Conservation (phyloP, 2,888 invertebrate species). For the Globia sparganii region DNA sequence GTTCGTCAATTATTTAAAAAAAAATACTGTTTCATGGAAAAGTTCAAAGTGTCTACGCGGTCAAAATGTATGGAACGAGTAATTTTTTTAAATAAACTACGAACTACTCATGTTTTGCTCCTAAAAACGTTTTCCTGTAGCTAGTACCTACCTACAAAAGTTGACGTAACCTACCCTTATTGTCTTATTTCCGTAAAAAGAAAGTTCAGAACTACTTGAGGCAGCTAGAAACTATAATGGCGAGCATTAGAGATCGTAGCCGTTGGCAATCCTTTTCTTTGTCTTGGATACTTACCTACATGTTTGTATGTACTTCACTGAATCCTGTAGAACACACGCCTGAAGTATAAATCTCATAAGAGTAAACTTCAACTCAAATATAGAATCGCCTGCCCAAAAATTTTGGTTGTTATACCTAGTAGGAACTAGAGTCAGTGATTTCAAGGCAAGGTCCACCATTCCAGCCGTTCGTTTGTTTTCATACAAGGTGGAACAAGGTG, state of each 20-base stretch:
- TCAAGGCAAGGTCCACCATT: constrained; percentile 9
- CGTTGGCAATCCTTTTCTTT: constrained; percentile 28
- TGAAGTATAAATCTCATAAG: constrained; percentile 27
- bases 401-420: neutral
- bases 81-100: neutral
- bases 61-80: neutral
- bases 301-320: constrained; percentile 9
- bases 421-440: constrained; percentile 3
- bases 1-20: neutral
- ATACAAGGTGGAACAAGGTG: constrained; percentile 27
- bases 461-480: constrained; percentile 26
- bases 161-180: neutral
- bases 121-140: neutral
- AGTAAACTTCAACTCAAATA: constrained; percentile 21
- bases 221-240: constrained; percentile 37
- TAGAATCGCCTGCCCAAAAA: neutral
- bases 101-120: neutral
- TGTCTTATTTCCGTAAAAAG: constrained; percentile 12
- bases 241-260: constrained; percentile 25
- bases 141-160: neutral
- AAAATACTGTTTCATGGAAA: neutral
- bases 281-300: neutral
- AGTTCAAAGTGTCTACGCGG: neutral
- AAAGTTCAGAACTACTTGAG: constrained; percentile 26
- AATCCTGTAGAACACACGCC: neutral